Evolutionary conservation across 2,113 vertebrate species (phyloP).

Genomic region (Passer montanus): DNA sequence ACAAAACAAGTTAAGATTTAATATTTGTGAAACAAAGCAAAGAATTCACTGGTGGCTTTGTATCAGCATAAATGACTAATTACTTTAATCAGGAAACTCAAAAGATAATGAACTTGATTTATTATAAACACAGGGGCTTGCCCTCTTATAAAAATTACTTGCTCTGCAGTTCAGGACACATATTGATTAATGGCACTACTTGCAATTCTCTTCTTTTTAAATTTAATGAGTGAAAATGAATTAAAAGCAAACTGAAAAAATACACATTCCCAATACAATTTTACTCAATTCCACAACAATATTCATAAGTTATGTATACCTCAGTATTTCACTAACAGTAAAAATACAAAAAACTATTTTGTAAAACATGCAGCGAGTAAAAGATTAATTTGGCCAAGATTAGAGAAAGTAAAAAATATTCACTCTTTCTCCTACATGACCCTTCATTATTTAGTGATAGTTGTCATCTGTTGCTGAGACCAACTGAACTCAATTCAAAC

Average conservation of each 20-base stretch:
- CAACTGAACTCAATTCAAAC: not conserved
- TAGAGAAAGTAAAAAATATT: too few relatives aligned
- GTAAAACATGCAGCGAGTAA: not conserved
- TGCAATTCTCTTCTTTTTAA: not conserved
- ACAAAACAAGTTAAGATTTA: not conserved
- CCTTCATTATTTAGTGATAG: not conserved
- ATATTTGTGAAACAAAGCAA: not conserved
- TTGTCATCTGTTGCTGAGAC: not conserved
- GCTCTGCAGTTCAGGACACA: not conserved
- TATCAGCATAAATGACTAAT: constrained; percentile 60
- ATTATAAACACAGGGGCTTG: constrained; percentile 1
- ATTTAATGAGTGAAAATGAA: not conserved
- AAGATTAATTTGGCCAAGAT: not conserved
- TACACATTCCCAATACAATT: not conserved
- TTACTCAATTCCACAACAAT: not conserved
- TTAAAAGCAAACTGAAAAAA: constrained; percentile 21
- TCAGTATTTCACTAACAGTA: not conserved
- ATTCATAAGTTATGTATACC: not conserved
- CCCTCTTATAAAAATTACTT: not conserved
- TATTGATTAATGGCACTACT: constrained; percentile 25
- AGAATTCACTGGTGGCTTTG: not conserved
- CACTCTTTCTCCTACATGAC: not conserved
- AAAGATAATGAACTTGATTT: constrained; percentile 47
- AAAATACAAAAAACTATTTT: not conserved
- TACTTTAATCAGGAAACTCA: constrained; percentile 24